phyloP scores from a whole-genome alignment of 1,140 invertebrate genomes.

The Tetraneura akinire region DNA sequence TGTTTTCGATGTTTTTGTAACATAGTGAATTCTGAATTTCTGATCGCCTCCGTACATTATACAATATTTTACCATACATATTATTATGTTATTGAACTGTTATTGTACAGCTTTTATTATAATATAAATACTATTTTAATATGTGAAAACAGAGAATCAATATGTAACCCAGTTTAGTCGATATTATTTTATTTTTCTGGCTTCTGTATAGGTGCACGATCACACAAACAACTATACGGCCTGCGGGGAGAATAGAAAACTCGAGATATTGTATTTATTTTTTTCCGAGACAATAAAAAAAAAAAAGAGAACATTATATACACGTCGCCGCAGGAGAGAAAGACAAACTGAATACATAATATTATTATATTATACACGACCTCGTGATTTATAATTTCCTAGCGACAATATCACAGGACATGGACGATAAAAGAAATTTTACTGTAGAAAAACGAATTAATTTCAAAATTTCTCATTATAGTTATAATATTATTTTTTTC shows the following conservation, averaged over 20 bases:
- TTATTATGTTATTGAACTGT: too few relatives aligned
- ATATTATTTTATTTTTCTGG: constrained; percentile 22
- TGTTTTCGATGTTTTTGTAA: too few relatives aligned
- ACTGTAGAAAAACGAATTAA: not conserved
- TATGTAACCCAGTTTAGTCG: constrained; percentile 6
- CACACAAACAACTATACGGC: not conserved
- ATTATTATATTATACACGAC: not conserved
- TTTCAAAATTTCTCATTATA: not conserved
- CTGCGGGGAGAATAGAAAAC: constrained; percentile 2
- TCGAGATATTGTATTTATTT: constrained; percentile 18
- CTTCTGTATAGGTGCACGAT: not conserved
- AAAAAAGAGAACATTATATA: not conserved
- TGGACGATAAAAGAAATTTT: too few relatives aligned
- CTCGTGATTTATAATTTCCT: constrained; percentile 27
- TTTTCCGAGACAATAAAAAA: not conserved
- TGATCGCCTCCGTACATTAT: not conserved
- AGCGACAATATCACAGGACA: not conserved
- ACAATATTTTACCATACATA: not conserved
- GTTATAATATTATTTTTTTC: not conserved
- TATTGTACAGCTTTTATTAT: not conserved
- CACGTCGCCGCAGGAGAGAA: not conserved
- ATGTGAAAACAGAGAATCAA: not conserved
- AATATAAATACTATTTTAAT: not conserved
- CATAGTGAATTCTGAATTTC: too few relatives aligned
- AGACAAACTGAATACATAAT: not conserved